phyloP scores from a whole-genome alignment of 2,113 vertebrate species.

The Merops nubicus region DNA sequence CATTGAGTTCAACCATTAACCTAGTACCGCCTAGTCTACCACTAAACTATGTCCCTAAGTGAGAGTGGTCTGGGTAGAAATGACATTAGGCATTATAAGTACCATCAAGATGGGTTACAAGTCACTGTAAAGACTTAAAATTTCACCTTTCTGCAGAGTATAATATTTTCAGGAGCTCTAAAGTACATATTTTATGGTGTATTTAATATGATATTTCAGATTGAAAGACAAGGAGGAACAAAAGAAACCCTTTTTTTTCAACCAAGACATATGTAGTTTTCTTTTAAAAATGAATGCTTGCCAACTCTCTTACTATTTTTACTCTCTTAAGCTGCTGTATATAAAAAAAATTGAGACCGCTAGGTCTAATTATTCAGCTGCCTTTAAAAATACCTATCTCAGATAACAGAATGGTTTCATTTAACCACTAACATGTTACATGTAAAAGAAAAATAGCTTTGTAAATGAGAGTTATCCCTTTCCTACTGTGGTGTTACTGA shows the following conservation, averaged over 20 bases:
- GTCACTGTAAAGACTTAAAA: background rate
- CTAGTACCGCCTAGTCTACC: too few relatives aligned
- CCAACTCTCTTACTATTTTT: background rate
- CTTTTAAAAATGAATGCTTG: background rate
- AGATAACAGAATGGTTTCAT: background rate
- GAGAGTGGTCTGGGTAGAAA: background rate
- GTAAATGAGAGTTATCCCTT: background rate
- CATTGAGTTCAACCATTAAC: too few relatives aligned
- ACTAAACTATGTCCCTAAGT: background rate
- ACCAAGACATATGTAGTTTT: background rate
- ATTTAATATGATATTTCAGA: background rate
- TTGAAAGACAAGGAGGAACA: background rate
- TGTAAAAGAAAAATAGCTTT: background rate
- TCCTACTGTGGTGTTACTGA: background rate
- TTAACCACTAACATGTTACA: background rate
- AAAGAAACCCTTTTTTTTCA: background rate
- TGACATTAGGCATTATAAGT: accelerated
- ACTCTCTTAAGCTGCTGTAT: background rate
- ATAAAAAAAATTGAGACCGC: background rate
- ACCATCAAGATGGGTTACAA: background rate
- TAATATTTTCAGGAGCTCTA: background rate
- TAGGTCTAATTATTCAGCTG: background rate
- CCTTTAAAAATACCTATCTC: background rate
- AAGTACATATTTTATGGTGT: background rate
- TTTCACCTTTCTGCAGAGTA: background rate